Evolutionary conservation across 1,140 invertebrate genomes (phyloP).

Genomic region (Microplitis mediator): DNA sequence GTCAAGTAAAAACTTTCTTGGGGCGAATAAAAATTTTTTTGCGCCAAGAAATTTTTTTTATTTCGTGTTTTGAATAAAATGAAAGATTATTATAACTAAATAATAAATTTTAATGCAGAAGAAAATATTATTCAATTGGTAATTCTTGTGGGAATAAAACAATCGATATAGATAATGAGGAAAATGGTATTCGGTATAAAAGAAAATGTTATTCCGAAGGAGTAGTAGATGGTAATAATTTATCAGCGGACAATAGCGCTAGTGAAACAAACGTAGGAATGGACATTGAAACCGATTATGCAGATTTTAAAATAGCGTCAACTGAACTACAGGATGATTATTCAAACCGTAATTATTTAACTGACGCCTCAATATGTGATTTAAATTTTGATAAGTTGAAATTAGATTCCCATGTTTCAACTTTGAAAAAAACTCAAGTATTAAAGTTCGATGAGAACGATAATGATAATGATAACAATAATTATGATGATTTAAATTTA

Average conservation of each 20-base stretch:
- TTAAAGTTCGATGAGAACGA: background rate
- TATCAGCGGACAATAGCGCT: background rate
- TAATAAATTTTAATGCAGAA: background rate
- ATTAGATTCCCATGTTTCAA: background rate
- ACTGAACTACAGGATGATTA: too few relatives aligned
- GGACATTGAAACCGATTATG: background rate
- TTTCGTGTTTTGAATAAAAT: background rate
- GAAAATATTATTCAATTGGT: slow-evolving; percentile 13
- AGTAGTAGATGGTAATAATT: background rate
- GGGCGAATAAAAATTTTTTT: too few relatives aligned
- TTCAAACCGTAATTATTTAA: background rate
- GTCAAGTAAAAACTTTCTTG: too few relatives aligned
- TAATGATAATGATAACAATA: background rate
- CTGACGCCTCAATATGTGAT: background rate
- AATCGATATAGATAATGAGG: background rate
- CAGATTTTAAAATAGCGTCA: too few relatives aligned
- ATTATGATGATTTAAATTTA: background rate
- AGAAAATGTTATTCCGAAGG: slow-evolving; percentile 19
- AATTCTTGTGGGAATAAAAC: background rate
- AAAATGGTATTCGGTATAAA: background rate
- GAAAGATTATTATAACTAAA: background rate
- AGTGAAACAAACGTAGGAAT: background rate
- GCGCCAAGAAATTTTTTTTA: too few relatives aligned
- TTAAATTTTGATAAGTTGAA: background rate
- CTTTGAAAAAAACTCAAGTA: background rate